Evolutionary conservation across 2,797 vertebrate species (phyloP).

Genomic region (Tragelaphus eurycerus): DNA sequence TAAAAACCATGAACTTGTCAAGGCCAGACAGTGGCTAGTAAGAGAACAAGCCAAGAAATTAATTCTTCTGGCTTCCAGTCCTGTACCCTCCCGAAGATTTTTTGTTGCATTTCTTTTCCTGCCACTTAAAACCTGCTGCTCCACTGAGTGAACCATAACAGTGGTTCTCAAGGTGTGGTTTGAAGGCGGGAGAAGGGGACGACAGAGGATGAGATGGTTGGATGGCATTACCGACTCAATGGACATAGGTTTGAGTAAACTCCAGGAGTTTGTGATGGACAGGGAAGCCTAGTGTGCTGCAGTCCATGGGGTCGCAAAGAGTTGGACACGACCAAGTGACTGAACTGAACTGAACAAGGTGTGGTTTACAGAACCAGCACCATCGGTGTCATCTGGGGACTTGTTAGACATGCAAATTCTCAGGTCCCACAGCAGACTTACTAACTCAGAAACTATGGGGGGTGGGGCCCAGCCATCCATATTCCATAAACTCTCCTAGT

Average conservation of each 20-base stretch:
- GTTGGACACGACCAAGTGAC: rapidly evolving
- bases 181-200: background rate
- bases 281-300: background rate
- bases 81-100: background rate
- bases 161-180: background rate
- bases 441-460: background rate
- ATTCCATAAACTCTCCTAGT: background rate
- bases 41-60: background rate
- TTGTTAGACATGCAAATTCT: background rate
- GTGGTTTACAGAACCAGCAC: background rate
- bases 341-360: background rate
- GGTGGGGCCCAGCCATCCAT: background rate
- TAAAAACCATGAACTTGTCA: background rate
- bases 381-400: background rate
- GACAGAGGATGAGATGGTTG: background rate
- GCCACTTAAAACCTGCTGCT: background rate
- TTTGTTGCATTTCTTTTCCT: background rate
- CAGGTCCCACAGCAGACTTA: background rate
- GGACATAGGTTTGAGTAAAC: background rate
- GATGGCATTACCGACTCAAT: background rate
- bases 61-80: background rate
- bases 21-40: background rate
- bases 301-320: background rate
- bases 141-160: background rate
- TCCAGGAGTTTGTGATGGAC: background rate